Conservation (phyloP, 2,113 vertebrate genomes). For the Myanophis thanlyinensis region DNA sequence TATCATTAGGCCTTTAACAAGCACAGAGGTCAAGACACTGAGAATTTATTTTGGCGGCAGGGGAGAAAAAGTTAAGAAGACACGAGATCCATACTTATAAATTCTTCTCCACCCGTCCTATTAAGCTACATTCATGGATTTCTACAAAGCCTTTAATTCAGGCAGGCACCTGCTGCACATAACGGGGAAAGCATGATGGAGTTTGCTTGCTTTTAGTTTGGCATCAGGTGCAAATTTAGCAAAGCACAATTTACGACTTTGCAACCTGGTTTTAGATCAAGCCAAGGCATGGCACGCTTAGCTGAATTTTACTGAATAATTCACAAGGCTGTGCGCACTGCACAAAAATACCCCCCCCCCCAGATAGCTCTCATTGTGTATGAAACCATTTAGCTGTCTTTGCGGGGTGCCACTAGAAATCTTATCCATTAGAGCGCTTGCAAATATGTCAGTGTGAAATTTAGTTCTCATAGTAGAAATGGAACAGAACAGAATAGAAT, state of each 20-base stretch:
- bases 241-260: background rate
- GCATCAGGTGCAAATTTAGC: background rate
- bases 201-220: background rate
- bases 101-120: background rate
- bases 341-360: background rate
- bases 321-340: background rate
- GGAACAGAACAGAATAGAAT: no score
- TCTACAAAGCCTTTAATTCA: background rate
- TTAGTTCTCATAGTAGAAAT: background rate
- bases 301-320: background rate
- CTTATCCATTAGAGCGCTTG: background rate
- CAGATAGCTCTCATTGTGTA: background rate
- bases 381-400: background rate
- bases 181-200: background rate
- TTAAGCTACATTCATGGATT: background rate
- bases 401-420: background rate
- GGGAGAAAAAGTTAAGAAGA: background rate
- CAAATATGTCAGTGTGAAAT: background rate
- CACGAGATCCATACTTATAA: background rate
- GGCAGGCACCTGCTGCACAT: background rate
- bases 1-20: background rate
- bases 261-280: background rate
- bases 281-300: background rate
- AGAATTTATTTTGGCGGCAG: background rate
- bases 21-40: background rate